Evolutionary conservation across 2,888 invertebrate species (phyloP), one percentile per base, ranked within the genome.

Genomic region (Abrostola triplasia): DNA sequence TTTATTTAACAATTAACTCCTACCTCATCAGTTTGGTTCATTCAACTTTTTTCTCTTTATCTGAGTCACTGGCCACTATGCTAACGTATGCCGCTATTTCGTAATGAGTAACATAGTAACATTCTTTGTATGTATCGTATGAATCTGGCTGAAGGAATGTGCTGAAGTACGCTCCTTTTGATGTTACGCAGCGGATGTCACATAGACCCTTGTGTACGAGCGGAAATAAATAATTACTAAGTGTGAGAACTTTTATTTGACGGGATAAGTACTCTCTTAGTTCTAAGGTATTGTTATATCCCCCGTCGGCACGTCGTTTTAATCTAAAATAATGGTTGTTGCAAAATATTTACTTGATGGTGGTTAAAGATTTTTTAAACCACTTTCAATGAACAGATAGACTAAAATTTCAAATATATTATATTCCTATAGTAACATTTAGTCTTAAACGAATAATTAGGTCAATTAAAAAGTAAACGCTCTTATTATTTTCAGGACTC

Each of bases 141-240:
- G 73, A 73, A 75, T 75, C 70, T 70, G 64, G 60, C 61, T 59
- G 63, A 67, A 67, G 38, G 66, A 79, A 80, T 79, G 68, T 79
- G 79, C 76, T 77, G 73, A 79, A 59, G n/a, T 66, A 47, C 58
- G 47, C 51, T 69, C 75, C 57, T 56, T 63, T 56, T 60, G 47
- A 54, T 48, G 59, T 53, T 73, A 75, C 73, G 70, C 80, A 65
- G 60, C 68, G 63, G 62, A 66, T 67, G 80, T 76, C 79, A 80
- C 79, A 79, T 74, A 78, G 60, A 41, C 67, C 59, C 47, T 37
- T 12, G 59, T 47, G 36, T 11, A 36, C 35, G 36, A 36, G 11
- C 50, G 37, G 44, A 47, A 47, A 47, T 47, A 47, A 47, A 24
- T 47, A 8, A 24, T 44, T 44, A 7, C 24, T 24, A 7, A 44